phyloP scores from a whole-genome alignment of 2,888 invertebrate species.

The Mycogona germanica region DNA sequence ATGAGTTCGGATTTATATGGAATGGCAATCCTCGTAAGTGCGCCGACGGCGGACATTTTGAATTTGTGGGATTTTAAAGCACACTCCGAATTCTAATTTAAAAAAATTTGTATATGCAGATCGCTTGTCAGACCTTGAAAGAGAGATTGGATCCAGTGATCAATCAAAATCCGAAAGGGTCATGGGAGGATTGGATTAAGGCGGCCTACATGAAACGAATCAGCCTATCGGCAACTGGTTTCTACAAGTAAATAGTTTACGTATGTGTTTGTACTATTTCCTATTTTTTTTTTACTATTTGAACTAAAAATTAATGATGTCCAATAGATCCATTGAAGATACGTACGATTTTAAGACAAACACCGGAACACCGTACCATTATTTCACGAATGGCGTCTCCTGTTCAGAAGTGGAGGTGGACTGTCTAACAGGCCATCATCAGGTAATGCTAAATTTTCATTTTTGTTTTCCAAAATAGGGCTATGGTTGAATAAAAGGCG shows the following conservation, averaged over 20 bases:
- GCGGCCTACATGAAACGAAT: conserved; percentile 64
- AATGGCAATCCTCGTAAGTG: conserved; percentile 70
- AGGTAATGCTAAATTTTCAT: conserved; percentile 35
- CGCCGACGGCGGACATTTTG: too few relatives aligned
- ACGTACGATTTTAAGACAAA: conserved; percentile 55
- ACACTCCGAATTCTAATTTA: too few relatives aligned
- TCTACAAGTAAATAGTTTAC: conserved; percentile 44
- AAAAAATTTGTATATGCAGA: too few relatives aligned
- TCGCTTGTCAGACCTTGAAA: conserved; percentile 63
- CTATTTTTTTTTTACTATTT: too few relatives aligned
- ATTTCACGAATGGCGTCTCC: conserved; percentile 75
- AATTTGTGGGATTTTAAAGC: too few relatives aligned
- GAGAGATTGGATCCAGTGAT: conserved; percentile 61
- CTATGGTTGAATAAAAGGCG: too few relatives aligned
- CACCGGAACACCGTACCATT: conserved; percentile 60
- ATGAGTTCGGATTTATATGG: conserved; percentile 81
- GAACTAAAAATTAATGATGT: too few relatives aligned
- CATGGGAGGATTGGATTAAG: conserved; percentile 73
- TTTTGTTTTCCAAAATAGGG: too few relatives aligned
- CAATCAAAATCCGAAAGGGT: conserved; percentile 56
- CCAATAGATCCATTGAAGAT: too few relatives aligned
- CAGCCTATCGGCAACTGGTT: conserved; percentile 70
- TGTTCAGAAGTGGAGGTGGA: conserved; percentile 86
- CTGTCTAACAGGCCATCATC: conserved; percentile 86
- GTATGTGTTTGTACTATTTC: too few relatives aligned